These are phyloP conservation scores for Calameuta pallipes DNA, from an alignment of 2,888 invertebrate genomes.

Conservation along the genomic window DNA sequence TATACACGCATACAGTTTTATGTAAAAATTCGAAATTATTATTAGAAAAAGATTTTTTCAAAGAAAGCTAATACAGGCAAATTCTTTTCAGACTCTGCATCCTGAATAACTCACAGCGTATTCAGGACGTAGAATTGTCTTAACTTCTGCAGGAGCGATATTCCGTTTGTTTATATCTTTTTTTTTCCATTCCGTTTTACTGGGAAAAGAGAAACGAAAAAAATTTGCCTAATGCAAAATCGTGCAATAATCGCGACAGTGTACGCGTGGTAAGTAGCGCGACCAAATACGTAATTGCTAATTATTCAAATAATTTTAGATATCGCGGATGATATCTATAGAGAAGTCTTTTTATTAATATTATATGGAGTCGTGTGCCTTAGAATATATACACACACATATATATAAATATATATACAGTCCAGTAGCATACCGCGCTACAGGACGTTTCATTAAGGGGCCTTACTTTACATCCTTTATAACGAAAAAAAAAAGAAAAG, in stretches of 20 bases:
- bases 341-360: not conserved
- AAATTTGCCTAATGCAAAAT: not conserved
- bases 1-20: not conserved
- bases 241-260: not conserved
- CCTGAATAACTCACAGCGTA: not conserved
- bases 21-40: no score
- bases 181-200: conserved; percentile 2
- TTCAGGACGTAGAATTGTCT: not conserved
- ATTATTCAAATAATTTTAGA: conserved; percentile 7
- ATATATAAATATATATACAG: conserved; percentile 24
- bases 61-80: no score
- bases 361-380: conserved; percentile 3
- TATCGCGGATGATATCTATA: not conserved
- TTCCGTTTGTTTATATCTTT: conserved; percentile 5
- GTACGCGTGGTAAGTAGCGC: not conserved
- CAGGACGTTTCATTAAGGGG: not conserved
- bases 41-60: no score
- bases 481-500: not conserved
- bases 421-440: not conserved
- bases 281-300: not conserved
- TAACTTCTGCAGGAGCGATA: not conserved
- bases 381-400: conserved; percentile 12
- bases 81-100: not conserved
- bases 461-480: not conserved
- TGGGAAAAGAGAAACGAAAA: not conserved